Conservation (phyloP, 2,888 invertebrate genomes). For the Meloe dianella region DNA sequence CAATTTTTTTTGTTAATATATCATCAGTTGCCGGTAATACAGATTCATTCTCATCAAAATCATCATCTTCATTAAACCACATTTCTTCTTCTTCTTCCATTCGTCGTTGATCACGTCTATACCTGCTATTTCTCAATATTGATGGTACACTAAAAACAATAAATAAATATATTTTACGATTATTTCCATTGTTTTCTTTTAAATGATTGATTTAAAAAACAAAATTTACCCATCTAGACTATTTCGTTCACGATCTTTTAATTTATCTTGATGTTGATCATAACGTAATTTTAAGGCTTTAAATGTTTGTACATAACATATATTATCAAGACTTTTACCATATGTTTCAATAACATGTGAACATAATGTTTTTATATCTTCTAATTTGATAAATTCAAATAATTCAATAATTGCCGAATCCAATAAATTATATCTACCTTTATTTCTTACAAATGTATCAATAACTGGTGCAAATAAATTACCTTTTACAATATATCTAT, state of each 20-base stretch:
- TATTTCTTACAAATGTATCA: slow-evolving; percentile 95
- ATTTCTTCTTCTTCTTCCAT: slow-evolving; percentile 98
- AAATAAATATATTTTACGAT: slow-evolving; percentile 9
- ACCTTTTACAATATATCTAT: slow-evolving; percentile 87
- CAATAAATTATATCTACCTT: slow-evolving; percentile 96
- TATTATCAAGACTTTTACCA: slow-evolving; percentile 90
- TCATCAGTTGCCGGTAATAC: slow-evolving; percentile 63
- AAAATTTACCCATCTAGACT: slow-evolving; percentile 60
- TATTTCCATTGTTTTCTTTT: too few species aligned
- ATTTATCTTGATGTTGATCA: slow-evolving; percentile 89
- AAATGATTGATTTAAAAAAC: not conserved
- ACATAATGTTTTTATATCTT: slow-evolving; percentile 89
- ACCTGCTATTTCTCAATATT: slow-evolving; percentile 79
- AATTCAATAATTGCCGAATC: slow-evolving; percentile 99
- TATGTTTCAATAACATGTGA: slow-evolving; percentile 96
- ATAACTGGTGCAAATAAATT: slow-evolving; percentile 95
- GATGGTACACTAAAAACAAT: slow-evolving; percentile 71
- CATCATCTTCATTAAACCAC: slow-evolving; percentile 99
- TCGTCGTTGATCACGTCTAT: slow-evolving; percentile 89
- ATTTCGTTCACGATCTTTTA: slow-evolving; percentile 85
- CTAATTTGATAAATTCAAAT: slow-evolving; percentile 97
- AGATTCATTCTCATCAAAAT: slow-evolving; percentile 80
- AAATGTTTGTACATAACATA: slow-evolving; percentile 98
- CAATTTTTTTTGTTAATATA: slow-evolving; percentile 64
- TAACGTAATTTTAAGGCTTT: slow-evolving; percentile 88